Evolutionary conservation across 2,888 invertebrate genomes (phyloP).

Genomic region (Drosophila barbarae): DNA sequence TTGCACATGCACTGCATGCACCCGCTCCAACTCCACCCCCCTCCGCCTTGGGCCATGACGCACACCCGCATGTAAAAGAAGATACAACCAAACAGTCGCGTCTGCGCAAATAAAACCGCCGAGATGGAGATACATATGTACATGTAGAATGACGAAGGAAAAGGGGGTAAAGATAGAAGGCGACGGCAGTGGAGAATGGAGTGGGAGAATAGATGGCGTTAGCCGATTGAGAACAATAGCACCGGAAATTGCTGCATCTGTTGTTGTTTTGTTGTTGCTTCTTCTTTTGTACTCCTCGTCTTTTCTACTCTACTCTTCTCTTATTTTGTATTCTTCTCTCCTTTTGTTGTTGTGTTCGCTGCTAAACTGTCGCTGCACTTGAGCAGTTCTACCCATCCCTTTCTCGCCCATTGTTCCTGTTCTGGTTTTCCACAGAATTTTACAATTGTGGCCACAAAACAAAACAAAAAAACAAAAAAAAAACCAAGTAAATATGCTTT

Average conservation of each 20-base stretch:
- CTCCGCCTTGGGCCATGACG: slow-evolving; percentile 11
- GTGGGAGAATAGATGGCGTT: slow-evolving; percentile 57
- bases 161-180: slow-evolving; percentile 2
- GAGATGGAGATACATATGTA: neutral
- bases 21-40: neutral
- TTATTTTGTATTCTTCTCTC: slow-evolving; percentile 24
- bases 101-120: slow-evolving; percentile 26
- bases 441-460: slow-evolving; percentile 31
- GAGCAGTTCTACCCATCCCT: slow-evolving; percentile 38
- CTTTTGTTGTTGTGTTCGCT: slow-evolving; percentile 28
- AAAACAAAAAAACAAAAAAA: neutral
- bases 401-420: slow-evolving; percentile 9
- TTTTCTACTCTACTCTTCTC: slow-evolving; percentile 22
- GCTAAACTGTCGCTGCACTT: slow-evolving; percentile 51
- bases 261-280: slow-evolving; percentile 50
- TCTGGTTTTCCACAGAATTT: slow-evolving; percentile 25
- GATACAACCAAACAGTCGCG: slow-evolving; percentile 20
- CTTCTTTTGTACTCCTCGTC: slow-evolving; percentile 17
- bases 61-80: slow-evolving; percentile 26
- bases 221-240: slow-evolving; percentile 70
- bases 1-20: slow-evolving; percentile 9
- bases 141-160: neutral
- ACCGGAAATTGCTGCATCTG: slow-evolving; percentile 70
- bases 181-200: slow-evolving; percentile 12
- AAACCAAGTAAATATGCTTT: slow-evolving; percentile 3